Percentiles rank a stretch among this genome's conserved stretches.
Evolutionary conservation across 2,888 invertebrate species (phyloP).

Genomic region (Volucella inanis): DNA sequence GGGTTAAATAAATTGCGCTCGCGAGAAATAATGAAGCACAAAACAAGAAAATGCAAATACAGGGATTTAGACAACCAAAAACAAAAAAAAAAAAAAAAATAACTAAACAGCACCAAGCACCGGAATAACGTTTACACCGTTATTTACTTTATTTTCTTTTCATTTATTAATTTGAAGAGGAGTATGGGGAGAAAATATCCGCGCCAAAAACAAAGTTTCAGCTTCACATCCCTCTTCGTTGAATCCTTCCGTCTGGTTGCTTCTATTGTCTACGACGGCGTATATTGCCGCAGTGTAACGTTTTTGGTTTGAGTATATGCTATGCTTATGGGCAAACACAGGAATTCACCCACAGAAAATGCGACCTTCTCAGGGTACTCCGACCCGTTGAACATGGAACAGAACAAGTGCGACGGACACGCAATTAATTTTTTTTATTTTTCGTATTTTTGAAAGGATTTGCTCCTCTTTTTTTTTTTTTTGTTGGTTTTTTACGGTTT

Average conservation of each 20-base stretch:
- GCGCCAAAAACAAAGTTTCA: slow-evolving; percentile 1
- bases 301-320: slow-evolving; percentile 1
- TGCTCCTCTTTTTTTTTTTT: background rate
- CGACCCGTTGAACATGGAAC: slow-evolving; percentile 28
- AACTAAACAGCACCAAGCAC: slow-evolving; percentile 12
- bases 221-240: slow-evolving; percentile 15
- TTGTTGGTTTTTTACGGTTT: background rate
- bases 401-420: slow-evolving; percentile 65
- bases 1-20: slow-evolving; percentile 24
- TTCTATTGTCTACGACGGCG: slow-evolving; percentile 5
- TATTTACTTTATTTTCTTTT: slow-evolving; percentile 27
- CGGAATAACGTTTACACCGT: slow-evolving; percentile 37
- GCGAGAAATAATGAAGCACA: slow-evolving; percentile 19
- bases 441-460: slow-evolving; percentile 19
- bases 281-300: slow-evolving; percentile 37
- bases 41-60: slow-evolving; percentile 36
- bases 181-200: slow-evolving; percentile 6
- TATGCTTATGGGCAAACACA: slow-evolving; percentile 28
- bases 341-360: slow-evolving; percentile 30
- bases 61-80: slow-evolving; percentile 5
- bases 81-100: slow-evolving; percentile 13
- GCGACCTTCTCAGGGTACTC: slow-evolving; percentile 23
- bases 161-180: slow-evolving; percentile 7
- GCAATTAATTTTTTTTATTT: slow-evolving; percentile 55
- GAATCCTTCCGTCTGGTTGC: slow-evolving; percentile 12